Base-by-base conservation (phyloP, 2,888 invertebrate genomes). In the Lasioglossum villosulum region DNA sequence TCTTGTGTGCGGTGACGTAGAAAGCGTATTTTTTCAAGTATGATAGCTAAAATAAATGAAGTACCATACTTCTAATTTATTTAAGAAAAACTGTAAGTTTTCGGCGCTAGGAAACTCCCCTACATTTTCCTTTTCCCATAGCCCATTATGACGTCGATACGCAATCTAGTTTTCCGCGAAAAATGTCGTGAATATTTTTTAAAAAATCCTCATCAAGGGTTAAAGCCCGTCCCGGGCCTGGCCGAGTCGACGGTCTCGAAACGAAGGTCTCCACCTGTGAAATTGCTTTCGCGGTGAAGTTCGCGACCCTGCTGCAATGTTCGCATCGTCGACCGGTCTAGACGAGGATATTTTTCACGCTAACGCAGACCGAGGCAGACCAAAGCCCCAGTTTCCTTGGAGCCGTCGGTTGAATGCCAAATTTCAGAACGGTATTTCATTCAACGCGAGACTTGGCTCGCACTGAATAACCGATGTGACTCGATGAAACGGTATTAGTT, bases 381-480 rank as follows among this genome's bases (percentile, higher is more conserved):
- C 39, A 27, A 16, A n/a, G 37, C 52, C 30, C 2, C 14, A 45
- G 66, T 66, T 71, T 76, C 70, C 70, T 34, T 74, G 34, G 16
- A 45, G 48, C 37, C n/a, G 48, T 16, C 59, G 37, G 70, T 56
- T n/a, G 75, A 81, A 86, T 80, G 80, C 71, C 73, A 59, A 89
- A 84, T 78, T 83, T 75, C 10, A 71, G 16, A 19, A 16, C 14
- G 34, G 19, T 27, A 42, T 73, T 83, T 73, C 84, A 83, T 85
- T 89, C 71, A 76, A 68, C 73, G 66, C 66, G 75, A 70, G 74
- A 76, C 70, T 79, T 72, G 78, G 66, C 63, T 78, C 71, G 52
- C 56, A 66, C 76, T 76, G 88, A 89, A 89, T 87, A 89, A 85
- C 72, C 74, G 83, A 85, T 80, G 37, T 34, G 80, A 87, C 68